Conservation (phyloP, 2,797 vertebrate species). For the Danionella dracula region DNA sequence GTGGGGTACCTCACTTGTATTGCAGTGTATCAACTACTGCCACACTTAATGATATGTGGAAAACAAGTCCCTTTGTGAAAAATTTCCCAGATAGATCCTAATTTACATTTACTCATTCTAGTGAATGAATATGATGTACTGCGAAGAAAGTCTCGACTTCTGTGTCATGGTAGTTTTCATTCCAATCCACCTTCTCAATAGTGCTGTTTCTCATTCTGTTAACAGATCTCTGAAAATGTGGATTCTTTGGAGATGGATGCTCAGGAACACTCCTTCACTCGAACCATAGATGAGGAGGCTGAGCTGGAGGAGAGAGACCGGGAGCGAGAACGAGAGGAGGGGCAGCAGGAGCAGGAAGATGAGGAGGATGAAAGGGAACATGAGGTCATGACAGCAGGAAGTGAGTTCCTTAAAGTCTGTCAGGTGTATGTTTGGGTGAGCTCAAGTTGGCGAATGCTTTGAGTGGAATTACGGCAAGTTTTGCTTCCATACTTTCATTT, state of each 20-base stretch:
- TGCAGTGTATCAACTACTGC: too few species aligned
- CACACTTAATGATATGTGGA: too few species aligned
- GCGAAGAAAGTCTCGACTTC: too few species aligned
- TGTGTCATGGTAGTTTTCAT: too few species aligned
- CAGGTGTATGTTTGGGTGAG: neutral
- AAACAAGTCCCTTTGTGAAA: too few species aligned
- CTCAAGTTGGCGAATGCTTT: conserved; percentile 6
- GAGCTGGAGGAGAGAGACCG: conserved; percentile 92
- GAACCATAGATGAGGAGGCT: conserved; percentile 95
- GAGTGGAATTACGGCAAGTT: neutral
- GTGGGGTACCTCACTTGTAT: too few species aligned
- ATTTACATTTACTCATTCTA: too few species aligned
- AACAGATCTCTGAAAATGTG: conserved; percentile 87
- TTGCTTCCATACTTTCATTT: too few species aligned
- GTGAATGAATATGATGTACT: too few species aligned
- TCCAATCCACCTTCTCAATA: too few species aligned
- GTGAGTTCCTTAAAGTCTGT: conserved; percentile 70
- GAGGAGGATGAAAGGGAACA: conserved; percentile 92
- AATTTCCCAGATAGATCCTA: too few species aligned
- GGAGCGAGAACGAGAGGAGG: conserved; percentile 87
- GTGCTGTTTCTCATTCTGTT: neutral
- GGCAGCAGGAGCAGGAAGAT: conserved; percentile 89
- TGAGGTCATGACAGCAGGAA: conserved; percentile 97
- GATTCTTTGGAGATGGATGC: conserved; percentile 87
- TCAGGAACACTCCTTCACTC: conserved; percentile 90